Conservation (phyloP, 2,113 vertebrate species). For the Melanostigma gelatinosum region DNA sequence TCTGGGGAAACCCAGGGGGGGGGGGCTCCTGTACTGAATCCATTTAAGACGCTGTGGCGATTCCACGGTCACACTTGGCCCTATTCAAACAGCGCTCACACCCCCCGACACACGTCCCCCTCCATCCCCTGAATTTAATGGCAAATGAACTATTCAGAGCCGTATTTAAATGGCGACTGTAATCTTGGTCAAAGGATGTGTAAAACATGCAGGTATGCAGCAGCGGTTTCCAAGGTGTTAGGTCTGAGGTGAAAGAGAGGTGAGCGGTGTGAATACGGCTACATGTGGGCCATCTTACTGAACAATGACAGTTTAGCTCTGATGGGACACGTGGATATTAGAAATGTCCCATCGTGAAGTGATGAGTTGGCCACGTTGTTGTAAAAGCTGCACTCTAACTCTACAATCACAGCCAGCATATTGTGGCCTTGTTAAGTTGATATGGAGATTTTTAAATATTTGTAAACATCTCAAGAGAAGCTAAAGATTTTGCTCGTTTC, state of each 20-base stretch:
- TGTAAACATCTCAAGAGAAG: no score
- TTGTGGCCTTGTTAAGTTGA: neutral
- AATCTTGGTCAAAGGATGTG: slow-evolving; percentile 29
- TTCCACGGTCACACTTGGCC: slow-evolving; percentile 57
- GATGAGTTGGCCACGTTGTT: neutral
- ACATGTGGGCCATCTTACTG: neutral
- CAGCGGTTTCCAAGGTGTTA: neutral
- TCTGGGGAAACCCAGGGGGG: slow-evolving; percentile 61
- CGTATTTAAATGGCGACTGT: slow-evolving; percentile 44
- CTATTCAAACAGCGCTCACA: slow-evolving; percentile 35
- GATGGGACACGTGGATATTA: neutral
- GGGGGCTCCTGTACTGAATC: slow-evolving; percentile 65
- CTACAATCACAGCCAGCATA: neutral
- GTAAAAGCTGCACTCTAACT: no score
- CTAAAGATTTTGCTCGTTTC: no score
- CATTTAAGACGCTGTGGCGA: slow-evolving; percentile 67
- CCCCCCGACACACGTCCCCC: neutral
- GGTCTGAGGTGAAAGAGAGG: slow-evolving; percentile 19
- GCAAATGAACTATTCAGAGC: slow-evolving; percentile 58
- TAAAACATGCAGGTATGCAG: slow-evolving; percentile 27
- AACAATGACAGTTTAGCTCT: slow-evolving; percentile 3
- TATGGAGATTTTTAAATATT: no score
- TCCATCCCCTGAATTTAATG: slow-evolving; percentile 46
- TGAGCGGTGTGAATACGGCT: neutral
- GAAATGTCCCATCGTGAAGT: slow-evolving; percentile 8